Percentiles rank a stretch among this genome's conserved stretches.
phyloP scores from a whole-genome alignment of 2,797 vertebrate species.

The Cetoscarus ocellatus region DNA sequence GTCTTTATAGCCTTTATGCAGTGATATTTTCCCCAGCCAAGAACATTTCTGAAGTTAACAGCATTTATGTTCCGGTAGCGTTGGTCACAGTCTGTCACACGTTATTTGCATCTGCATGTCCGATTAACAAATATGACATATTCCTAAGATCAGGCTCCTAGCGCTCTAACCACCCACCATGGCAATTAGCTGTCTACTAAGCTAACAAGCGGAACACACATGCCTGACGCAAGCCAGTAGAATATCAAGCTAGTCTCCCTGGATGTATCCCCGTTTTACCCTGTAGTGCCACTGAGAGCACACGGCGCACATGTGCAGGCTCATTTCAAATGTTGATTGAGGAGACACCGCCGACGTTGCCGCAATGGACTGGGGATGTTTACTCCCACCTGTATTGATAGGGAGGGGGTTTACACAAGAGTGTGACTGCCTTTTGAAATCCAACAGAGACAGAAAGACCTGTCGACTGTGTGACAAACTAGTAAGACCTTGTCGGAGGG shows the following conservation, averaged over 20 bases:
- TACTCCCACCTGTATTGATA: conserved; percentile 29
- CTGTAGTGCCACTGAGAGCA: conserved; percentile 48
- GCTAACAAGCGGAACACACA: conserved; percentile 82
- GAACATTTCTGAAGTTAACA: conserved; percentile 83
- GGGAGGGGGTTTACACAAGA: conserved; percentile 20
- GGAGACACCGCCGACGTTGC: neutral
- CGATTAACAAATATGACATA: conserved; percentile 84
- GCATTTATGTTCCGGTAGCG: conserved; percentile 74
- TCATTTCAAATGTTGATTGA: conserved; percentile 55
- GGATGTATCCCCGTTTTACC: conserved; percentile 66
- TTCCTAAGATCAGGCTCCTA: conserved; percentile 83
- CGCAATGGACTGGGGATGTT: conserved; percentile 48
- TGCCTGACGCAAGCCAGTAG: conserved; percentile 83
- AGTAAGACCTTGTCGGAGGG: conserved; percentile 27
- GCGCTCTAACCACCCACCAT: conserved; percentile 83
- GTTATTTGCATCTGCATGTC: conserved; percentile 82
- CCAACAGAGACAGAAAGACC: conserved; percentile 24
- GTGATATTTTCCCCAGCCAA: conserved; percentile 73
- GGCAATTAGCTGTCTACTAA: conserved; percentile 85
- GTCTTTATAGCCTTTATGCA: conserved; percentile 81
- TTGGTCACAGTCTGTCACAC: conserved; percentile 83
- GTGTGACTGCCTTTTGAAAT: conserved; percentile 37
- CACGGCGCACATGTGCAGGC: conserved; percentile 31
- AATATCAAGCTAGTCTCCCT: conserved; percentile 70
- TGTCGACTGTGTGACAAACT: conserved; percentile 27